A percentile compares a stretch with the other conserved stretches of the same genome.
Conservation (phyloP, 1,140 invertebrate species). For the Brachionus rotundiformis region DNA sequence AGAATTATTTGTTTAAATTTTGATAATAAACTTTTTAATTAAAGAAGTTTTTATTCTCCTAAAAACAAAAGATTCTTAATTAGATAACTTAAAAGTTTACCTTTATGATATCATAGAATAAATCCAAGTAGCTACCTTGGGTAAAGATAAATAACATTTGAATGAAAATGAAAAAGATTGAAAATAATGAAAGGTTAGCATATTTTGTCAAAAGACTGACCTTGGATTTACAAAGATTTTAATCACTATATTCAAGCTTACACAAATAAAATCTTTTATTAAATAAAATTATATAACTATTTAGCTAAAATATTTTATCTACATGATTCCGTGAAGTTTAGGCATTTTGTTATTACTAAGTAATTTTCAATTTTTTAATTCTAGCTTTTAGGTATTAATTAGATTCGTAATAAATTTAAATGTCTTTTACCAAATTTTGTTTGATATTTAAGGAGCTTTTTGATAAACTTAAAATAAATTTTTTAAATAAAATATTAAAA, state of each 20-base stretch:
- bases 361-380: slow-evolving; percentile 6
- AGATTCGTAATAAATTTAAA: slow-evolving; percentile 31
- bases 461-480: slow-evolving; percentile 15
- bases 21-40: slow-evolving; percentile 12
- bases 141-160: slow-evolving; percentile 10
- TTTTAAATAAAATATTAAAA: background rate
- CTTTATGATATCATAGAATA: background rate
- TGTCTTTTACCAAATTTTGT: background rate
- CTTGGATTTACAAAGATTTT: slow-evolving; percentile 33
- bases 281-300: slow-evolving; percentile 39
- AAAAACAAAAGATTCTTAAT: slow-evolving; percentile 20
- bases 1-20: background rate
- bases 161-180: background rate
- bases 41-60: background rate
- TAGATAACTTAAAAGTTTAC: background rate
- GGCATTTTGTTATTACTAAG: background rate
- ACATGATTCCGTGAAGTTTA: slow-evolving; percentile 36
- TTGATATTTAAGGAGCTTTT: slow-evolving; percentile 30
- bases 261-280: slow-evolving; percentile 23
- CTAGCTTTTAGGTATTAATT: slow-evolving; percentile 11
- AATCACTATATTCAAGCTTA: background rate
- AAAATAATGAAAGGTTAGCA: slow-evolving; percentile 40
- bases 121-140: background rate
- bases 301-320: slow-evolving; percentile 15
- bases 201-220: slow-evolving; percentile 23